A percentile compares a stretch with the other conserved stretches of the same genome.
Evolutionary conservation across 2,113 vertebrate species (phyloP).

Genomic region (Delphinapterus leucas): DNA sequence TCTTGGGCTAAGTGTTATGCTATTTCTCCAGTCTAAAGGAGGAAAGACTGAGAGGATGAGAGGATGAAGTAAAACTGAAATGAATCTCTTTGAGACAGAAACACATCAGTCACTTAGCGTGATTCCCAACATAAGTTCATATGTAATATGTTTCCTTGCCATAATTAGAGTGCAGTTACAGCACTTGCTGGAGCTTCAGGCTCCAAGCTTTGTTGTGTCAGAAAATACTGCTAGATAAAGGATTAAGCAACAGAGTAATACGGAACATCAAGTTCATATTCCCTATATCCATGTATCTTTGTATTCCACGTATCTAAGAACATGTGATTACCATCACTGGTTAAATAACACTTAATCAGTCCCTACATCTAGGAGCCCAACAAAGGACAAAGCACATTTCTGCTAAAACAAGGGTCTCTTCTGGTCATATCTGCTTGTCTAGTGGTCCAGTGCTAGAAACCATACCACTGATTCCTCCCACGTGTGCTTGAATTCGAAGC

Average conservation of each 20-base stretch:
- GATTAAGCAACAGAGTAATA: background rate
- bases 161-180: background rate
- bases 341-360: constrained; percentile 6
- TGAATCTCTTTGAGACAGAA: background rate
- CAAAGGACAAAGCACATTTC: background rate
- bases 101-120: background rate
- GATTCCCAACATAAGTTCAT: background rate
- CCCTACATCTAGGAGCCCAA: background rate
- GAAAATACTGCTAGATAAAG: background rate
- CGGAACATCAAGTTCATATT: background rate
- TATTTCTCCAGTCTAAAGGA: background rate
- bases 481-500: background rate
- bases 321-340: background rate
- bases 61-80: background rate
- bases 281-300: background rate
- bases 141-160: background rate
- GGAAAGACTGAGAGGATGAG: background rate
- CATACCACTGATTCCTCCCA: background rate
- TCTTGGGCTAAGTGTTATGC: background rate
- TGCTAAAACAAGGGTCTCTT: background rate
- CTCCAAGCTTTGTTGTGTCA: background rate
- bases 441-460: constrained; percentile 11
- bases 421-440: background rate
- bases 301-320: background rate
- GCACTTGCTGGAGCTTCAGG: background rate